Evolutionary conservation across 1,140 invertebrate species (phyloP), one percentile per base, ranked within the genome.

Genomic region (Potamilus streckersoni): DNA sequence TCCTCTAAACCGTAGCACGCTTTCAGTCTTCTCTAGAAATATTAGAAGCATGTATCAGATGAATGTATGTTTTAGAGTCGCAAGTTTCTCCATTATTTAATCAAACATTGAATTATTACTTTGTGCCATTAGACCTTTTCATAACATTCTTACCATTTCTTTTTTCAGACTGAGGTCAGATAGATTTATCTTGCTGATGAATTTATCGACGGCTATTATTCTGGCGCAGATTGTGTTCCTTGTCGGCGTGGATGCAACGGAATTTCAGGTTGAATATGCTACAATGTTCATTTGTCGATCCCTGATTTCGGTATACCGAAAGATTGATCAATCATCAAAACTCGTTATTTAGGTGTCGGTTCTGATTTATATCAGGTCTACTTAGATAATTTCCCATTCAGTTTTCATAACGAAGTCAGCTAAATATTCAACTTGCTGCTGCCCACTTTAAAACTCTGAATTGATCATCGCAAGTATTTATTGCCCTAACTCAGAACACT

Each of bases 151-250:
- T 23, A 27, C 17, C 12, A 13, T 16, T 4, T 58, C 13, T 49
- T 68, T 49, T 80, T 76, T n/a, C 79, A 84, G 83, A 61, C 79
- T 81, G 5, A 64, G 80, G 27, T 80, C 74, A 58, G 83, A 82
- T 49, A 61, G 83, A 61, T 79, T 79, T 58, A 75, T 76, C 66
- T 76, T 84, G 13, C 79, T 82, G 70, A 71, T 81, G 31, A 80
- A 84, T 69, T 69, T 84, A 12, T 82, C 81, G 31, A 31, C 81
- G 15, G 79, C 81, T 60, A 80, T 84, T 38, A 60, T 80, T 23
- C 57, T 66, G 2, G 78, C 81, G 2, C 83, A 84, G 61, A 20
- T 81, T 11, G 80, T 78, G 12, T 84, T 84, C 62, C 75, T 84
- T 2, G 59, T 69, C 11, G 83, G 83, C 13, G 76, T 82, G 4